Evolutionary conservation across 2,888 invertebrate genomes (phyloP), one percentile per base, ranked within the genome.

Genomic region (Protonemura montana): DNA sequence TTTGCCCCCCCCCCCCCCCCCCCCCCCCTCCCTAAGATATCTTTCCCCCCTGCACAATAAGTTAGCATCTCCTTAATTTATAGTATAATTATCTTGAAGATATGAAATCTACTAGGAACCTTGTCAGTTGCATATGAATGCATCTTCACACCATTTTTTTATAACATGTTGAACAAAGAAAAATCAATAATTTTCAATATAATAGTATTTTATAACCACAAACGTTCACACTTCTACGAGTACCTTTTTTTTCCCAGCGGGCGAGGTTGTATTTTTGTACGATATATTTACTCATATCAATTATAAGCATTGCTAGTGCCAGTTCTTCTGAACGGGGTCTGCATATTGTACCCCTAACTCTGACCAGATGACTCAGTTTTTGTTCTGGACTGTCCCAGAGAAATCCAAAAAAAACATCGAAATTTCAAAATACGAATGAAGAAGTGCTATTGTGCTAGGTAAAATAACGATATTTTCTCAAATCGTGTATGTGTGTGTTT

Each of bases 41-140:
- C 76, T 41, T 3, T 27, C 86, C 87, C 87, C 87, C 86, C 85
- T 87, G 78, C 87, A 87, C 87, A 86, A 87, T 86, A 86, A 86
- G 78, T 83, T 87, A 86, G 59, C 85, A 86, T 84, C 80, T 87
- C 85, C 85, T 87, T 87, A 87, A 86, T 85, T 35, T 35, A 35
- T 35, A 86, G 59, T 77, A 86, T 82, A 86, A 87, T 87, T 86
- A 87, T 88, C 88, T 88, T 89, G 87, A 88, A 91, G 91, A 91
- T 91, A 91, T 91, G 91, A 91, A 91, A 91, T 91, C 91, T 91
- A 91, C 90, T 91, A 91, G 91, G 91, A 91, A 91, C 91, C 89
- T 89, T 84, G 85, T 89, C 87, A 87, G 87, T 87, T 87, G 88
- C 87, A 87, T 88, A 86, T 86, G 30, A 85, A 88, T 88, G 87